These are phyloP conservation scores for Timema cristinae DNA, from an alignment of 2,888 invertebrate genomes.

Conservation along the genomic window DNA sequence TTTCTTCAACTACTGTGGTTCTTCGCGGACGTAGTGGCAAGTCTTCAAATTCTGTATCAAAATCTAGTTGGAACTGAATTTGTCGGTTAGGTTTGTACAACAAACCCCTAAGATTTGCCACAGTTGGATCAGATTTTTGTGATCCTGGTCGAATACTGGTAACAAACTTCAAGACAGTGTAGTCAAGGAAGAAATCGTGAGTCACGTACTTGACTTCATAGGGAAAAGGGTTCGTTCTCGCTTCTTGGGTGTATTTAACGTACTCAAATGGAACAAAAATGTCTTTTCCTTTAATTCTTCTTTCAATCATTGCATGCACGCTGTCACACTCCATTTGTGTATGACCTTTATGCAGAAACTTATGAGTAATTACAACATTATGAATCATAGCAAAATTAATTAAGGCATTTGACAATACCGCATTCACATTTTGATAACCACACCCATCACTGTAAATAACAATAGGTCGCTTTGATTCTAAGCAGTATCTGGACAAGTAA, in stretches of 20 bases:
- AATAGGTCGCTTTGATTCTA: not conserved
- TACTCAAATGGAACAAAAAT: too few relatives aligned
- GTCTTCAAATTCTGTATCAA: not conserved
- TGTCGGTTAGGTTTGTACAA: not conserved
- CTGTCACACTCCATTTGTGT: too few relatives aligned
- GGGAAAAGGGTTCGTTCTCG: not conserved
- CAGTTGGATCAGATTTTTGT: not conserved
- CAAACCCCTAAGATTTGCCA: not conserved
- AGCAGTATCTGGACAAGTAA: constrained; percentile 5
- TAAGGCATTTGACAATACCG: not conserved
- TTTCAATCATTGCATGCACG: too few relatives aligned
- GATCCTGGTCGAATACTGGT: constrained; percentile 9
- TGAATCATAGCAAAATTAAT: not conserved
- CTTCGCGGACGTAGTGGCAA: not conserved
- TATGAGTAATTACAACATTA: not conserved
- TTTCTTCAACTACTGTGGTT: not conserved
- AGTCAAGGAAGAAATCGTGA: not conserved
- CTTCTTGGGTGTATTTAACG: too few relatives aligned
- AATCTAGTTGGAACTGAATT: not conserved
- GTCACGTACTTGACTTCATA: constrained; percentile 9
- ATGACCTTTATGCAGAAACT: too few relatives aligned
- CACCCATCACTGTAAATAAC: constrained; percentile 5
- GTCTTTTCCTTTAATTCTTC: too few relatives aligned
- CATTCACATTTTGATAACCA: not conserved
- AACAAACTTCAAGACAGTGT: not conserved